Conservation (phyloP, 2,797 vertebrate species). For the Acestrorhynchus altus region DNA sequence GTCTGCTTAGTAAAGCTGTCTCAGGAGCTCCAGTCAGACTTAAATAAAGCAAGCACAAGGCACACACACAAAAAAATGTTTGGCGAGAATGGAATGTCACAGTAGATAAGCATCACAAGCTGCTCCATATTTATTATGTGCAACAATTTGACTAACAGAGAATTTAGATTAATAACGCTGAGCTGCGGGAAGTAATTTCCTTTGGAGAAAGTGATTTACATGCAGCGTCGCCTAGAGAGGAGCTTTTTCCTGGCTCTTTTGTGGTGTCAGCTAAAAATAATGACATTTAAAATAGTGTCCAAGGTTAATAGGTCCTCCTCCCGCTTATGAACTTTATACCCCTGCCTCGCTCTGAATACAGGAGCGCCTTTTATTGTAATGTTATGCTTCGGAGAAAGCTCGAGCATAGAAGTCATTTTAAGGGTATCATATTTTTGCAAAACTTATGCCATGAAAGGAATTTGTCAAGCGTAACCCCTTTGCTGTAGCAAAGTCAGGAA, state of each 20-base stretch:
- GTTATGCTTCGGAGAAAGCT: conserved; percentile 40
- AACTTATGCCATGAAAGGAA: conserved; percentile 35
- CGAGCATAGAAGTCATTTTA: conserved; percentile 51
- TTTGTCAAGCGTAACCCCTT: conserved; percentile 19
- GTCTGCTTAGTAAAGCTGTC: conserved; percentile 75
- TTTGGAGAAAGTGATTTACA: conserved; percentile 97
- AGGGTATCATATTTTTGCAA: conserved; percentile 50
- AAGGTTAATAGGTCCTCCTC: conserved; percentile 98
- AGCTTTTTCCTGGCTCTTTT: conserved; percentile 84
- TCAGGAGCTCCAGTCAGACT: conserved; percentile 72
- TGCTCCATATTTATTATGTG: conserved; percentile 95
- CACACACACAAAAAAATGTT: conserved; percentile 57
- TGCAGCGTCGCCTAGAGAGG: conserved; percentile 89
- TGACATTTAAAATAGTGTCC: conserved; percentile 97
- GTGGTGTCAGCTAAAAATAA: conserved; percentile 94
- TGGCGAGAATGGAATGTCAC: conserved; percentile 80
- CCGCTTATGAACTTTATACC: conserved; percentile 84
- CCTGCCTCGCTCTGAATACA: conserved; percentile 60
- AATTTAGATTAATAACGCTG: conserved; percentile 99
- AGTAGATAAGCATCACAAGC: conserved; percentile 84
- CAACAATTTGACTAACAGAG: conserved; percentile 95
- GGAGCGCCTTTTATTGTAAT: conserved; percentile 49
- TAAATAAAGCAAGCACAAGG: conserved; percentile 71
- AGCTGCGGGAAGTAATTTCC: conserved; percentile 97
- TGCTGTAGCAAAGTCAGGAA: not conserved